Percentiles rank a stretch among this genome's conserved stretches.
Evolutionary conservation across 2,888 invertebrate genomes (phyloP).

Genomic region (Liposcelis brunnea): DNA sequence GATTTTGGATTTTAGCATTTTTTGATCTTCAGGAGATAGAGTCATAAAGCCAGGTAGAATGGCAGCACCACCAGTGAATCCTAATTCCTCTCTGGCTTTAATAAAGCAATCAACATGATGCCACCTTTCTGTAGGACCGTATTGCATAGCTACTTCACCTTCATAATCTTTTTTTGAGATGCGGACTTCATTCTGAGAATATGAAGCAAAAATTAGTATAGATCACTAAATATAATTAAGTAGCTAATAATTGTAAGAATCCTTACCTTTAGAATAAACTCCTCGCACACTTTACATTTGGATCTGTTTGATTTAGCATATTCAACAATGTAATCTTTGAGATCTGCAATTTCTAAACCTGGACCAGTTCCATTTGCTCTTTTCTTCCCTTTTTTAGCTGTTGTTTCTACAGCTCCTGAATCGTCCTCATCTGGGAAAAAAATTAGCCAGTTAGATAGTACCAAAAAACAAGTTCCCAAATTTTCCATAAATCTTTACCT

Average conservation of each 20-base stretch:
- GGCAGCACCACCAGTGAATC: conserved; percentile 54
- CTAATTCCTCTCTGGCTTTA: conserved; percentile 49
- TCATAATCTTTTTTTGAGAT: conserved; percentile 74
- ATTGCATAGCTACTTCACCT: conserved; percentile 58
- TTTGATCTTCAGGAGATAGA: conserved; percentile 54
- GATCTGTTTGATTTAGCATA: conserved; percentile 75
- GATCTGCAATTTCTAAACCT: conserved; percentile 22
- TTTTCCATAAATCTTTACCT: conserved; percentile 29
- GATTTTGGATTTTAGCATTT: conserved; percentile 36
- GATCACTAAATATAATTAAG: not conserved
- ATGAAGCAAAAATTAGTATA: conserved; percentile 5
- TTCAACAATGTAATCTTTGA: conserved; percentile 57
- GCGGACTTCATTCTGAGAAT: conserved; percentile 45
- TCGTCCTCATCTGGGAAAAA: conserved; percentile 17
- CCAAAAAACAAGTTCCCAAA: conserved; percentile 9
- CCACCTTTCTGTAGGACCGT: conserved; percentile 75
- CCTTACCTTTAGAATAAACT: conserved; percentile 61
- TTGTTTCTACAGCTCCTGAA: conserved; percentile 25
- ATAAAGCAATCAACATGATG: conserved; percentile 84
- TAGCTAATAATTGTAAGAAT: not conserved
- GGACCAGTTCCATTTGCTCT: conserved; percentile 28
- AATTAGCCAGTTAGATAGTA: not conserved
- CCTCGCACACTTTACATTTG: conserved; percentile 65
- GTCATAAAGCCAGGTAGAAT: conserved; percentile 56
- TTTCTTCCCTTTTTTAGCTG: conserved; percentile 33